Base-by-base conservation (phyloP, 2,888 invertebrate species). In the Aplocera efformata region DNA sequence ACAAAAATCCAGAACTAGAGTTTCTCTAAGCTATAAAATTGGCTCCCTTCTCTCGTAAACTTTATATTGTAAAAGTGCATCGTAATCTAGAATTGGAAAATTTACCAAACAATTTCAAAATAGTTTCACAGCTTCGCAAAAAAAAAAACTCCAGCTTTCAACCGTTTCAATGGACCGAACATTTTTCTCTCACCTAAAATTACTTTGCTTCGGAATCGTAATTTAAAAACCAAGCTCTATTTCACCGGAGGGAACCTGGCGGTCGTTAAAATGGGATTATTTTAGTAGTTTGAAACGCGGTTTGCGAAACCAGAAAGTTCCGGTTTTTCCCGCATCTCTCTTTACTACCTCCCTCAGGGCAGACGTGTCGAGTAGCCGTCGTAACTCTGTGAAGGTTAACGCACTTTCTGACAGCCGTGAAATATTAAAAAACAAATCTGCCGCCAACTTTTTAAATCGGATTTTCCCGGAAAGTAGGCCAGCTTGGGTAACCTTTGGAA, bases 241-340 rank as follows among this genome's bases (percentile, higher is more conserved):
- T 64, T 57, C 57, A 56, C 51, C 36, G 33, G 31, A 31, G 41
- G 33, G 37, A 34, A 23, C 43, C 40, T 22, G 38, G 38, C 37
- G 46, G 56, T 60, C 57, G 65, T 65, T 60, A 60, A 60, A 65
- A 67, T 53, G 56, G 64, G 64, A 67, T 67, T 63, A 62, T 63
- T 63, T 61, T 56, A 53, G 52, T 66, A 61, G 66, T 67, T 64
- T 42, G 46, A 50, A 51, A 33, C 21, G 23, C 9, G 25, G 10
- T 13, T 26, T 10, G 28, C 22, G 17, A 31, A 25, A 13, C 27
- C 7, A 29, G 23, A 38, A 36, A n/a, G 25, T 28, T 34, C 17
- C 26, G 17, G 11, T 9, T 45, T 33, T 49, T 46, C 10, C 6
- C 30, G 10, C 24, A 28, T 21, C 20, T 6, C 27, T 30, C 22